phyloP scores from a whole-genome alignment of 2,113 vertebrate species.

The Columbina picui region DNA sequence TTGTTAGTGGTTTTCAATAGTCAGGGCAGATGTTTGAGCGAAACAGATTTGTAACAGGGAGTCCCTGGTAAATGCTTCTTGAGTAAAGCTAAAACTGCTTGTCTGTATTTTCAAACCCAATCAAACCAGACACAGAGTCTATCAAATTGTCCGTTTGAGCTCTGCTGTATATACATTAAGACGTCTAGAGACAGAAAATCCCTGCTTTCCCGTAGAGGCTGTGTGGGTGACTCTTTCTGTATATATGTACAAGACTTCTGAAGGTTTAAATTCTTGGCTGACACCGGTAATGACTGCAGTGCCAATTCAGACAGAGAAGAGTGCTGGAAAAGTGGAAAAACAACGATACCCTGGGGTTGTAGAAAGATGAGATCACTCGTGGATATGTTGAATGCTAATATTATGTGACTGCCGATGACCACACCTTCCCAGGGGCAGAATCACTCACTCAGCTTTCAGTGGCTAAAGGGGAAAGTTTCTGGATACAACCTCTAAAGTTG shows the following conservation, averaged over 20 bases:
- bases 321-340: background rate
- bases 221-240: background rate
- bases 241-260: background rate
- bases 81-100: background rate
- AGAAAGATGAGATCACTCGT: constrained; percentile 23
- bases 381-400: constrained; percentile 19
- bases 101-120: background rate
- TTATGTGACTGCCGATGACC: constrained; percentile 27
- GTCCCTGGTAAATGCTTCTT: background rate
- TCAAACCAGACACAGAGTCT: background rate
- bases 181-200: background rate
- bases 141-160: background rate
- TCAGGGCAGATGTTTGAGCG: background rate
- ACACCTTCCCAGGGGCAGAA: constrained; percentile 49
- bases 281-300: background rate
- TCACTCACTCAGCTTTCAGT: background rate
- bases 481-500: background rate
- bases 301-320: background rate
- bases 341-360: constrained; percentile 4
- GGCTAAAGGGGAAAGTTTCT: background rate
- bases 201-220: background rate
- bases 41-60: background rate
- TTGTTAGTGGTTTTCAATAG: background rate
- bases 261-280: background rate
- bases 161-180: background rate